A percentile compares a stretch with the other conserved stretches of the same genome.
These are phyloP conservation scores for Hiodon alosoides DNA, from an alignment of 2,113 vertebrate species.

Conservation along the genomic window DNA sequence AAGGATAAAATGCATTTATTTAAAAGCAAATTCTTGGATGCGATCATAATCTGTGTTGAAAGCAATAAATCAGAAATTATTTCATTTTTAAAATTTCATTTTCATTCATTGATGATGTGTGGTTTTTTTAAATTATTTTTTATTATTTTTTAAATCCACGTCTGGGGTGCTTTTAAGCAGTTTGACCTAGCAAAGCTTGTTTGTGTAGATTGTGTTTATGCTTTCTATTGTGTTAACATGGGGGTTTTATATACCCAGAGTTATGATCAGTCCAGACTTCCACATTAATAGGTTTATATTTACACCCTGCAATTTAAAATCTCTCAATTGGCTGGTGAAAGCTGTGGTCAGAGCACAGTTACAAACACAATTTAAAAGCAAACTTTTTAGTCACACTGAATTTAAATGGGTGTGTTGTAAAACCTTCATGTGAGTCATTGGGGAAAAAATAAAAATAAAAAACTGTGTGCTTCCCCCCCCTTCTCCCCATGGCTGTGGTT, in stretches of 20 bases:
- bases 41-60: neutral
- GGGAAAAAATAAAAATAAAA: neutral
- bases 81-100: neutral
- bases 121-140: too few relatives aligned
- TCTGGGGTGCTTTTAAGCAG: neutral
- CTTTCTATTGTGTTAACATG: slow-evolving; percentile 6
- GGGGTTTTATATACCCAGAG: neutral
- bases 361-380: neutral
- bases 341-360: neutral
- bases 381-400: neutral
- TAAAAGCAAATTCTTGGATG: neutral
- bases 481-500: slow-evolving; percentile 35
- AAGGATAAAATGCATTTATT: too few relatives aligned
- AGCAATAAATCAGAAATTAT: slow-evolving; percentile 14
- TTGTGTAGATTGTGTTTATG: slow-evolving; percentile 14
- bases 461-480: slow-evolving; percentile 21
- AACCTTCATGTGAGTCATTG: neutral
- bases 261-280: too few relatives aligned
- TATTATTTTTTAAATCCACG: neutral
- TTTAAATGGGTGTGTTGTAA: neutral
- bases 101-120: neutral
- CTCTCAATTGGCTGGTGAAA: neutral
- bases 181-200: neutral
- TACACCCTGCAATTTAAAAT: neutral
- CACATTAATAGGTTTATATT: too few relatives aligned